phyloP scores from a whole-genome alignment of 2,113 vertebrate species.

The Corythornis cristatus region DNA sequence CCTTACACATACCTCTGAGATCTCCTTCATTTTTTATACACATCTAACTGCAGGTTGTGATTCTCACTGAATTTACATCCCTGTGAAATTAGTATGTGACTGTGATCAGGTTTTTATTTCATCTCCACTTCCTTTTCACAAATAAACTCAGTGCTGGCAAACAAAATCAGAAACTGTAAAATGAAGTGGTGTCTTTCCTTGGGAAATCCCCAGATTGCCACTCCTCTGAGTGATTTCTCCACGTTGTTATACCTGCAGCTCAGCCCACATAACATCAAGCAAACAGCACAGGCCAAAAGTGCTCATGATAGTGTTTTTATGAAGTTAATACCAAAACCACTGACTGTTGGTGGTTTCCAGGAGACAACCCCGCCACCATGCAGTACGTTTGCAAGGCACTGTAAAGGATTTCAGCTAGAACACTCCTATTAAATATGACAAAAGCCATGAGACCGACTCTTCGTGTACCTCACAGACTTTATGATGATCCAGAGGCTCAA shows the following conservation, averaged over 20 bases:
- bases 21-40: not conserved
- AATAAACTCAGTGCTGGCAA: not conserved
- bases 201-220: not conserved
- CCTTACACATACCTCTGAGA: not conserved
- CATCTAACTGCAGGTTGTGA: not conserved
- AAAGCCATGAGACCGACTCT: not conserved
- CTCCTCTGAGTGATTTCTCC: not conserved
- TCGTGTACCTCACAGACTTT: not conserved
- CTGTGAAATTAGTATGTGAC: fast-evolving
- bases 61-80: not conserved
- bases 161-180: not conserved
- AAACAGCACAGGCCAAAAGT: not conserved
- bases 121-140: not conserved
- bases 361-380: not conserved
- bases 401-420: not conserved
- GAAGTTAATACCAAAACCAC: not conserved
- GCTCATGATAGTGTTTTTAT: not conserved
- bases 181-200: not conserved
- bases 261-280: not conserved
- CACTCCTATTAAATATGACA: not conserved
- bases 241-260: not conserved
- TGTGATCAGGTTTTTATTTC: not conserved
- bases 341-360: not conserved
- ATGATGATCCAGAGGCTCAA: not conserved
- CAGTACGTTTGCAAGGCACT: not conserved